These are phyloP conservation scores for Bembecia ichneumoniformis DNA, from an alignment of 2,888 invertebrate genomes.

Conservation along the genomic window DNA sequence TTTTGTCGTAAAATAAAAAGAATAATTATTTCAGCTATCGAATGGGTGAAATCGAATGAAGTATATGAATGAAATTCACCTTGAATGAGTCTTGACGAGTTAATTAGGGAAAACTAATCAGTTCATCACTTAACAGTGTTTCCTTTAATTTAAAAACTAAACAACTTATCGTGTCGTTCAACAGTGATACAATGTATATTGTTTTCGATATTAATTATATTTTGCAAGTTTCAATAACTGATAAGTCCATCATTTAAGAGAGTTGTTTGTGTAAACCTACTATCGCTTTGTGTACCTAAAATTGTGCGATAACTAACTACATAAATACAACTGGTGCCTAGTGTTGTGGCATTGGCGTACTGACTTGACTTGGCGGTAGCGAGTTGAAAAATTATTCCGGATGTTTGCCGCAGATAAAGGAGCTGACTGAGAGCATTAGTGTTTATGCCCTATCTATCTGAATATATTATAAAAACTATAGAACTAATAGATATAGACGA, in stretches of 20 bases:
- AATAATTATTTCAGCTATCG: no score
- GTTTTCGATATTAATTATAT: conserved; percentile 35
- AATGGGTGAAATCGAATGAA: no score
- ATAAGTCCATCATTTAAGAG: conserved; percentile 32
- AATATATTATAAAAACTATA: no score
- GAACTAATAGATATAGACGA: no score
- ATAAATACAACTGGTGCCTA: no score
- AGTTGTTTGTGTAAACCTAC: conserved; percentile 45
- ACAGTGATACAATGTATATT: conserved; percentile 33
- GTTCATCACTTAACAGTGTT: no score
- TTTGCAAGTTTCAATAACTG: background rate
- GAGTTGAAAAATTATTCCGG: conserved; percentile 51
- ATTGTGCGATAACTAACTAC: conserved; percentile 31
- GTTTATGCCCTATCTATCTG: background rate
- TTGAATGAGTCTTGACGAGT: no score
- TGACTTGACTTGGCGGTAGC: conserved; percentile 17
- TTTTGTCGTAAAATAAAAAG: no score
- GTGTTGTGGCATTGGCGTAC: conserved; percentile 18
- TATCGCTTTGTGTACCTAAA: conserved; percentile 35
- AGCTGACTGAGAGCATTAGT: conserved; percentile 35
- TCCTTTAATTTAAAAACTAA: background rate
- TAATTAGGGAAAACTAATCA: no score
- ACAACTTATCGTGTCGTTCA: conserved; percentile 29
- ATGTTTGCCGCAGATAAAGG: conserved; percentile 60
- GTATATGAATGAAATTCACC: no score